Base-by-base conservation (phyloP, 2,888 invertebrate species). In the Chrysolina oricalcia region DNA sequence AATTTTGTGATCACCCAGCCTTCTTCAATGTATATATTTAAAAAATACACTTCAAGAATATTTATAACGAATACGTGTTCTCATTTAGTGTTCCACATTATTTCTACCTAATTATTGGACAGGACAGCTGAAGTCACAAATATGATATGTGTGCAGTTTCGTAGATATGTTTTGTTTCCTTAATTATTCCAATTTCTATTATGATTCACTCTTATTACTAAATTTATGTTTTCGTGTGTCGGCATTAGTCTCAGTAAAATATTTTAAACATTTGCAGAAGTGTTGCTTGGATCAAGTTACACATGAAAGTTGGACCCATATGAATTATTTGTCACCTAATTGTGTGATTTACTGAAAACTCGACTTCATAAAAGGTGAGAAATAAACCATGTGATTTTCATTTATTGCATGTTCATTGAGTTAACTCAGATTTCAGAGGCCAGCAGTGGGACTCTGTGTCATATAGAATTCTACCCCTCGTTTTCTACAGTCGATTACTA, bases 111-210 rank as follows among this genome's bases (percentile, higher is more conserved):
- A 80, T 87, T 87, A 87, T 87, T 88, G 87, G 87, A 88, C 88
- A 87, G 87, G 87, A 87, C 86, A 88, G 87, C 87, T 86, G 85
- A 87, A 87, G 87, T 86, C 86, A 87, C 86, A 86, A 85, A 84
- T 81, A 86, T 86, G 86, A 87, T 87, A 87, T 87, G 86, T 87
- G 85, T 86, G 83, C 81, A 85, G 80, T 84, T 85, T 84, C 81
- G 77, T 73, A 80, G 75, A 81, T 78, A 80, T 78, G 75, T 80
- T 74, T 66, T 73, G 69, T 77, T 73, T 67, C 43, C 64, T 62
- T 53, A 50, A 43, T 67, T 67, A 67, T 10, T 67, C 48, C 53
- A 23, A 50, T 67, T 23, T 68, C 56, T 40, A 27, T 63, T 50
- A 73, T 46, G 63, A 70, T 64, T 70, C 68, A 27, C 43, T 56